phyloP scores from a whole-genome alignment of 2,888 invertebrate genomes.

The Microchrysa polita region DNA sequence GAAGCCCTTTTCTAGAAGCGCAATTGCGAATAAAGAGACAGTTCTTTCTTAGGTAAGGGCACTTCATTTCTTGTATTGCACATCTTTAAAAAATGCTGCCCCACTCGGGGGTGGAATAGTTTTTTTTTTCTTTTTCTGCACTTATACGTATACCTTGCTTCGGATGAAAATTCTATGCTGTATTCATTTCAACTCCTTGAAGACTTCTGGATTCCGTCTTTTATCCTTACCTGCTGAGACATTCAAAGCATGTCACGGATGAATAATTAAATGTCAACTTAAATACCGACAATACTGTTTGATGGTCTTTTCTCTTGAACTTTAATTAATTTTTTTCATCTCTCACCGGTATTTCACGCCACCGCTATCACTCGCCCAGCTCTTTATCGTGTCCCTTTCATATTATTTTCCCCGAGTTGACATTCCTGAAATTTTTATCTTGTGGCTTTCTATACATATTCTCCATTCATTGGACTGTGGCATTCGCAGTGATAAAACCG shows the following conservation, averaged over 20 bases:
- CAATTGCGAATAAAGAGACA: too few relatives aligned
- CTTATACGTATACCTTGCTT: too few relatives aligned
- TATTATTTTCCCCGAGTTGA: slow-evolving; percentile 12
- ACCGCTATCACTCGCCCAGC: slow-evolving; percentile 30
- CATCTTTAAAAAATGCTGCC: too few relatives aligned
- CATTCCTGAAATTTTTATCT: slow-evolving; percentile 35
- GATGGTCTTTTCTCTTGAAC: slow-evolving; percentile 21
- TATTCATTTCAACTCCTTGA: too few relatives aligned
- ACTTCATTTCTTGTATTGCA: too few relatives aligned
- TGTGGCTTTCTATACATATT: slow-evolving; percentile 21
- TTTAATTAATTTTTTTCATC: slow-evolving; percentile 42
- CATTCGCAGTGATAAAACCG: slow-evolving; percentile 23
- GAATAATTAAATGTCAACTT: slow-evolving; percentile 44
- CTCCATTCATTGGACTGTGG: not conserved
- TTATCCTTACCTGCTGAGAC: not conserved
- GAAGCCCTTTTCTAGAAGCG: too few relatives aligned
- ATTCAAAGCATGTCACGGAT: slow-evolving; percentile 36
- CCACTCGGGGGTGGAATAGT: too few relatives aligned
- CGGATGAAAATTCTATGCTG: too few relatives aligned
- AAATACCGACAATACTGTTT: slow-evolving; percentile 30
- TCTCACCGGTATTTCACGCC: not conserved
- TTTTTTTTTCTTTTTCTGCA: too few relatives aligned
- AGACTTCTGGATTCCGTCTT: too few relatives aligned
- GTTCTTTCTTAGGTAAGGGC: too few relatives aligned
- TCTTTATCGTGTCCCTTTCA: slow-evolving; percentile 24